Evolutionary conservation across 1,140 invertebrate species (phyloP), one percentile per base, ranked within the genome.

Genomic region (Paracyclopina nana): DNA sequence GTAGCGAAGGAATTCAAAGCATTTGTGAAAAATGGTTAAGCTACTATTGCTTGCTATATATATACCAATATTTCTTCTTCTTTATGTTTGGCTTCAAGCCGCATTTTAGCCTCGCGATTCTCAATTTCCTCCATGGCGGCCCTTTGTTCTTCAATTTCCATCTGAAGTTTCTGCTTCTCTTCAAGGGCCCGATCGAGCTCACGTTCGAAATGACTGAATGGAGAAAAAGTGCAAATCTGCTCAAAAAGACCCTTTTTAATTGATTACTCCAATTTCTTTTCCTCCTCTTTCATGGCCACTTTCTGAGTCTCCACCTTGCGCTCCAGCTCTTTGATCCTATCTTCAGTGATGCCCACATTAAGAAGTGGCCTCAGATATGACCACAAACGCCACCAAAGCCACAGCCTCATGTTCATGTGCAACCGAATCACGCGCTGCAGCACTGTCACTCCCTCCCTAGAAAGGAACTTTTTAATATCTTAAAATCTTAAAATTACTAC

Each of bases 321-420:
- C 40, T 22, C 24, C 6, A 42, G 40, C 40, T 42, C 40, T 6
- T 42, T n/a, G 65, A 97, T 80, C 69, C 98, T 91, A 72, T 97
- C 94, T 73, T 97, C 91, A 70, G 94, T 79, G 59, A 85, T 80
- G 63, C 81, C 86, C 70, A 91, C 85, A 75, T 92, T 94, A 75
- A 97, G 82, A 60, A 96, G 76, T 63, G 92, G 91, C 73, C 92
- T 94, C 73, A 96, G 83, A 73, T 84, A 94, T 72, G 85, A 82
- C 86, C 90, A 97, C 72, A 97, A 68, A 69, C 91, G 94, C 84
- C 86, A 98, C 94, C 94, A 99, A 60, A 85, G 78, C 94, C 94
- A 98, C 69, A 87, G 96, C 65, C 91, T 84, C 57, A 99, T 74
- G 64, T 84, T 76, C 67, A 96, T 76, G 78, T 95, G 98, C 66